These are phyloP conservation scores for Danio choprae DNA, from an alignment of 2,797 vertebrate species.

Conservation along the genomic window DNA sequence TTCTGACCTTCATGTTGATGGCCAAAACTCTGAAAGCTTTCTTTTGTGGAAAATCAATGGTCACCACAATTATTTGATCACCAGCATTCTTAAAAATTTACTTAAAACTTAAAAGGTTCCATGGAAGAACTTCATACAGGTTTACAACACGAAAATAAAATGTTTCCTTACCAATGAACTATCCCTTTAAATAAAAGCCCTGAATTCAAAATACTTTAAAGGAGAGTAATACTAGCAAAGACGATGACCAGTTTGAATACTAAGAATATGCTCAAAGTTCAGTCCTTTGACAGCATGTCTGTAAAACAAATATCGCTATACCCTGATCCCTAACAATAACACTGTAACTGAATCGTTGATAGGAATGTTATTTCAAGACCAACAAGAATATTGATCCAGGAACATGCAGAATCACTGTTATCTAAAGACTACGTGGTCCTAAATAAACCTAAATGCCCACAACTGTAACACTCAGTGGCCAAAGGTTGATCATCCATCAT, in stretches of 20 bases:
- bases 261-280: constrained; percentile 6
- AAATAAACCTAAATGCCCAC: background rate
- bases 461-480: background rate
- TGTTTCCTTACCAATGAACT: background rate
- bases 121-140: background rate
- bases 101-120: too few species aligned
- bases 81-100: background rate
- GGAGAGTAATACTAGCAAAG: background rate
- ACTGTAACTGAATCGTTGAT: background rate
- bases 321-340: background rate
- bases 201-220: background rate
- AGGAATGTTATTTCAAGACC: background rate
- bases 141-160: background rate
- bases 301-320: background rate
- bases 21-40: background rate
- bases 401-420: background rate
- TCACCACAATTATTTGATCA: background rate
- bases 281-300: constrained; percentile 1
- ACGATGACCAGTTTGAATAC: background rate
- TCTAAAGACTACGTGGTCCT: background rate
- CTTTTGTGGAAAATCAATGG: background rate
- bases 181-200: background rate
- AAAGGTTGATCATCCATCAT: background rate
- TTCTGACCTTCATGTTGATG: background rate
- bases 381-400: background rate